A percentile compares a stretch with the other conserved stretches of the same genome.
phyloP scores from a whole-genome alignment of 2,888 invertebrate species.

The Trachelus iudaicus region DNA sequence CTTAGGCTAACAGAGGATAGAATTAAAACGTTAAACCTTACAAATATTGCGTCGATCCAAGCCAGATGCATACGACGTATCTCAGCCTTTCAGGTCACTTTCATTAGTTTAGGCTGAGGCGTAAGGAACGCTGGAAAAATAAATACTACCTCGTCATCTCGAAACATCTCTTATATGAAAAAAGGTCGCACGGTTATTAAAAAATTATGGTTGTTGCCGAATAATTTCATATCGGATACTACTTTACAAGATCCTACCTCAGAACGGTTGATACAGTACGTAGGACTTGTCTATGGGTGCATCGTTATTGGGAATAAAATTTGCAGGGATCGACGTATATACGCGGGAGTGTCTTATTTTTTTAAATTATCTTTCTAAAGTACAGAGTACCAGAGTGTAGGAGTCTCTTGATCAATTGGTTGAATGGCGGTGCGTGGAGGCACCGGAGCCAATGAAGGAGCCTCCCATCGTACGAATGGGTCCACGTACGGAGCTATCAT shows the following conservation, averaged over 20 bases:
- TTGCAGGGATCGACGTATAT: no score
- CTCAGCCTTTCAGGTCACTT: neutral
- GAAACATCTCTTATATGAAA: neutral
- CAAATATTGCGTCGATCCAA: neutral
- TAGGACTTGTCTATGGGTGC: no score
- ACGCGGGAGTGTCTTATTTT: no score
- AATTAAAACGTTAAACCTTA: neutral
- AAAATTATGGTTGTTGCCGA: neutral
- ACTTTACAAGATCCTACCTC: neutral
- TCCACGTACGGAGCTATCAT: conserved; percentile 26
- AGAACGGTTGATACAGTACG: no score
- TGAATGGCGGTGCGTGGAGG: neutral
- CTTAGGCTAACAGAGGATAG: neutral
- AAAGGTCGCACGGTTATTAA: neutral
- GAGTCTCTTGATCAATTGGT: neutral
- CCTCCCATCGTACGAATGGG: neutral
- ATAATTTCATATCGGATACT: neutral
- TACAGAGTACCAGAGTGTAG: neutral
- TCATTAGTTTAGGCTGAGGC: neutral
- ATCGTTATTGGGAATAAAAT: no score
- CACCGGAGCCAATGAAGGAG: neutral
- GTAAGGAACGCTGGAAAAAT: neutral
- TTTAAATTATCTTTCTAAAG: no score
- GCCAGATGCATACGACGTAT: neutral
- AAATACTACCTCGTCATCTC: neutral